A percentile compares a stretch with the other conserved stretches of the same genome.
Evolutionary conservation across 2,113 vertebrate genomes (phyloP).

Genomic region (Phylloscopus whistleri): DNA sequence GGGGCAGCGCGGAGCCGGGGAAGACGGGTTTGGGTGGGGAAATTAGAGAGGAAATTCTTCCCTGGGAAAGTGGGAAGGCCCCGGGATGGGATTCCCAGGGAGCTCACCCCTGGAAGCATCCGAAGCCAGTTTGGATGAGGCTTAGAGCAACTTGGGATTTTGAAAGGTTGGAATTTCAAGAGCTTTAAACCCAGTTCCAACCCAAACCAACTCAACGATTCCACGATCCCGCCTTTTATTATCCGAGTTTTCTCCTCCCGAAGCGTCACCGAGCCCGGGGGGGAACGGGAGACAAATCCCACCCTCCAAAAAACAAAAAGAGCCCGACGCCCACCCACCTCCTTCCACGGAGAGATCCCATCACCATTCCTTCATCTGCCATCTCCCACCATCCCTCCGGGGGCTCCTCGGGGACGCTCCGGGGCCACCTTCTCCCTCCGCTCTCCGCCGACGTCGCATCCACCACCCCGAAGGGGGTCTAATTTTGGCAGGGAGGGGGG

Average conservation of each 20-base stretch:
- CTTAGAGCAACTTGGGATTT: not conserved
- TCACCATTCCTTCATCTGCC: not conserved
- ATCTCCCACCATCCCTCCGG: not conserved
- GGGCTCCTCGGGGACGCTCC: not conserved
- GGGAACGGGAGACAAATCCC: not conserved
- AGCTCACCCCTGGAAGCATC: not conserved
- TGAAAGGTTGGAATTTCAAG: not conserved
- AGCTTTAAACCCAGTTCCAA: not conserved
- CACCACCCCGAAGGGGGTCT: not conserved
- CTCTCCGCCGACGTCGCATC: not conserved
- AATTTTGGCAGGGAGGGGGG: not conserved
- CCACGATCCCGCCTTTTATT: not conserved
- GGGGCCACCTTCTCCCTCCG: not conserved
- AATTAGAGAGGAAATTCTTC: not conserved
- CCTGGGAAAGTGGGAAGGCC: not conserved
- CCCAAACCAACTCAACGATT: not conserved
- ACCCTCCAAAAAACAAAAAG: not conserved
- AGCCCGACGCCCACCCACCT: slow-evolving; percentile 28
- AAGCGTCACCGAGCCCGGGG: rapidly evolving
- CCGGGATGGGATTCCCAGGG: not conserved
- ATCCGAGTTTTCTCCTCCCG: not conserved
- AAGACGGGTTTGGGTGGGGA: rapidly evolving
- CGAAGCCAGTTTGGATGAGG: not conserved
- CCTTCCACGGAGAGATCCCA: not conserved
- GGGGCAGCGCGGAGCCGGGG: not conserved